phyloP scores from a whole-genome alignment of 23 tunicate species.

The Oikopleura vanhoeffeni region DNA sequence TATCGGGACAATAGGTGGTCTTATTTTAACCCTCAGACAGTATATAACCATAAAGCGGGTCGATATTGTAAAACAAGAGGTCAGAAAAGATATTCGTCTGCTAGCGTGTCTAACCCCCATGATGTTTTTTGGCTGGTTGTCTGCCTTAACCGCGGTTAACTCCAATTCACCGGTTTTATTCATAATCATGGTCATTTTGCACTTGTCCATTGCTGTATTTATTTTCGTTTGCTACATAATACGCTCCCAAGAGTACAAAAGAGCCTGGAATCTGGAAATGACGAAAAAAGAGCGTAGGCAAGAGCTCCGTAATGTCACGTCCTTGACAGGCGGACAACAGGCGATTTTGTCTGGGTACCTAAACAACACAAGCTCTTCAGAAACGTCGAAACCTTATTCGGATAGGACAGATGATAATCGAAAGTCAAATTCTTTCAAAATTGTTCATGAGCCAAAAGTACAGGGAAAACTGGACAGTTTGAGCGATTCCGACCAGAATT shows the following conservation, averaged over 20 bases:
- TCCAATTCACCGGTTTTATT: neutral
- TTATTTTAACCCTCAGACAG: neutral
- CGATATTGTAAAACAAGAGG: neutral
- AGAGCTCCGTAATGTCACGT: neutral
- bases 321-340: neutral
- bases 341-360: neutral
- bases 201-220: neutral
- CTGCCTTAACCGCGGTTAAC: neutral
- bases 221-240: neutral
- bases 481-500: neutral
- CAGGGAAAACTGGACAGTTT: neutral
- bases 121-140: neutral
- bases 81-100: neutral
- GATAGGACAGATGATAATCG: neutral
- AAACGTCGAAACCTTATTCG: neutral
- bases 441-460: neutral
- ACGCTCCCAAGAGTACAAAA: neutral
- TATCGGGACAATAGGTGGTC: neutral
- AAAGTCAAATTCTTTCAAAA: neutral
- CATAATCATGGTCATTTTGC: neutral
- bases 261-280: conserved; percentile 3
- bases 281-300: conserved; percentile 7
- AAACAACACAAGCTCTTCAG: conserved; percentile 3
- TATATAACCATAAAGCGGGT: neutral
- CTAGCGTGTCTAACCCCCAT: neutral